phyloP scores from a whole-genome alignment of 2,797 vertebrate species.

The Odontamblyopus lacepedii region DNA sequence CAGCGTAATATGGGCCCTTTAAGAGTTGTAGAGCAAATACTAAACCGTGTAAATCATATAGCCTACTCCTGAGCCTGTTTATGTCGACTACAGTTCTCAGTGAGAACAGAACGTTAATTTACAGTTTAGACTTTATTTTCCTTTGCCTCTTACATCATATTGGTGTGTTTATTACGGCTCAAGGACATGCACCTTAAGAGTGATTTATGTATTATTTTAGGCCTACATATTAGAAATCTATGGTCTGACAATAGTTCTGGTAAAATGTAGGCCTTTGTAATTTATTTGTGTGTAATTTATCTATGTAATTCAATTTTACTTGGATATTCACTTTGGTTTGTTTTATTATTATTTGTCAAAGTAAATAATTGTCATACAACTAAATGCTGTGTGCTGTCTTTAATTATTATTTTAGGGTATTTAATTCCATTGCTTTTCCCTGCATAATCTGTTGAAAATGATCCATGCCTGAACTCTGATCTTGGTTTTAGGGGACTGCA shows the following conservation, averaged over 20 bases:
- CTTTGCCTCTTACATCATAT: conserved; percentile 74
- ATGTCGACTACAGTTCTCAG: conserved; percentile 70
- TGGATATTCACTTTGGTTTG: background rate
- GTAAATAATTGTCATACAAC: conserved; percentile 3
- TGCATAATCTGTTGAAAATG: too few relatives aligned
- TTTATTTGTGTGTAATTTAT: background rate
- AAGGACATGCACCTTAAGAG: conserved; percentile 36
- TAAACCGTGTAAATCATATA: conserved; percentile 5
- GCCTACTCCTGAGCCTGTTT: conserved; percentile 27
- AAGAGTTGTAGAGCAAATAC: background rate
- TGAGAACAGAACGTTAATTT: conserved; percentile 71
- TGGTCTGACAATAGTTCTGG: conserved; percentile 21
- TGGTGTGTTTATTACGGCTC: conserved; percentile 67
- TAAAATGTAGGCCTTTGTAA: conserved; percentile 8
- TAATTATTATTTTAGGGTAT: background rate
- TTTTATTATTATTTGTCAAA: background rate
- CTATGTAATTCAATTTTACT: background rate
- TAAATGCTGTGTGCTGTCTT: background rate
- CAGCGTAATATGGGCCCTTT: too few relatives aligned
- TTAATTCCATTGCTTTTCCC: too few relatives aligned
- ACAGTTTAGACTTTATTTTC: conserved; percentile 21
- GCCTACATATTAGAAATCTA: conserved; percentile 21
- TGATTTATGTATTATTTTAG: conserved; percentile 20
- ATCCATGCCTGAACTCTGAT: conserved; percentile 8
- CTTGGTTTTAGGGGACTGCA: too few relatives aligned